Conservation (phyloP, 37 sponge, comb jelly and placozoan species). For the Geodia barretti region DNA sequence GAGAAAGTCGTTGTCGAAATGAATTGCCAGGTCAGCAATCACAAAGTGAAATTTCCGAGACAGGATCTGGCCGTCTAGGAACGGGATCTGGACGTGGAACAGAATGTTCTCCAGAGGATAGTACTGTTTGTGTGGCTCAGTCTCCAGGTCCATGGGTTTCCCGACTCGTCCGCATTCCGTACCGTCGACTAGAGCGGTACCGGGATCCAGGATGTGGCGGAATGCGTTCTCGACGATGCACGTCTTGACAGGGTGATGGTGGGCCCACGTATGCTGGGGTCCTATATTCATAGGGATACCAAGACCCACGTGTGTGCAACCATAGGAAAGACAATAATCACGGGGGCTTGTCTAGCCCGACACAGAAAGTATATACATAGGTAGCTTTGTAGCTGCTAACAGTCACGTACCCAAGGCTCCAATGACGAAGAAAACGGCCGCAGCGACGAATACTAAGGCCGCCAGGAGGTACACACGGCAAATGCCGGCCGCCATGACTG, state of each 20-base stretch:
- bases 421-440: conserved; percentile 41
- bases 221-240: conserved; percentile 37
- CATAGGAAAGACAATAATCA: too few species aligned
- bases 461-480: conserved; percentile 6
- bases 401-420: conserved; percentile 51
- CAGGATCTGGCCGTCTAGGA: conserved; percentile 33
- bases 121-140: conserved; percentile 7
- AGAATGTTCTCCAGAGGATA: conserved; percentile 30
- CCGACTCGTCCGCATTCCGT: conserved; percentile 36
- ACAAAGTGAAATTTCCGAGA: conserved; percentile 68
- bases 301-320: too few species aligned
- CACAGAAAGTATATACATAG: neutral
- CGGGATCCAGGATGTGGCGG: neutral
- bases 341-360: too few species aligned
- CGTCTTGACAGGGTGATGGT: conserved; percentile 18
- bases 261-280: conserved; percentile 20
- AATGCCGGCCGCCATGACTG: neutral
- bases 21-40: conserved; percentile 41
- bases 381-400: neutral
- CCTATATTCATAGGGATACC: too few species aligned
- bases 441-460: conserved; percentile 5
- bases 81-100: conserved; percentile 56
- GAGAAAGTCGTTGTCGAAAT: conserved; percentile 36
- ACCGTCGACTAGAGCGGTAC: conserved; percentile 26
- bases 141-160: neutral